These are phyloP conservation scores for Camelus bactrianus DNA, from an alignment of 2,113 vertebrate species.

Conservation along the genomic window DNA sequence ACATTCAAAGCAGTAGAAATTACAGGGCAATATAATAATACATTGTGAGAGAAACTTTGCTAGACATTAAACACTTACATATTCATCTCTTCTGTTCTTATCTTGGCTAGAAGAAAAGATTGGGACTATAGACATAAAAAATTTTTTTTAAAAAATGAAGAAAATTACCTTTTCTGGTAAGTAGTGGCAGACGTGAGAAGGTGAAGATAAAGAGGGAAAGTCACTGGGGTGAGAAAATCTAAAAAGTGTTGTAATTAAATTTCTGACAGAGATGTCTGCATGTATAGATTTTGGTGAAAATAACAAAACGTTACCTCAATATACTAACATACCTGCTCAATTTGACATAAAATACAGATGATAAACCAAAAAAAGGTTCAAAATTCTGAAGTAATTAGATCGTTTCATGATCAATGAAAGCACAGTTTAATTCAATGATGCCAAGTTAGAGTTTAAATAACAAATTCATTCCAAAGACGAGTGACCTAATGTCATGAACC, in stretches of 20 bases:
- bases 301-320: conserved; percentile 13
- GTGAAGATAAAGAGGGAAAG: background rate
- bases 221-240: background rate
- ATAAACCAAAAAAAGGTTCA: background rate
- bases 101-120: background rate
- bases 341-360: conserved; percentile 29
- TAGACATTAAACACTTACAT: background rate
- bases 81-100: background rate
- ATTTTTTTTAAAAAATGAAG: conserved; percentile 4
- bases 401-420: conserved; percentile 88
- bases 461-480: conserved; percentile 89
- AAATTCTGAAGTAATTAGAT: conserved; percentile 84
- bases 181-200: background rate
- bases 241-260: background rate
- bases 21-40: background rate
- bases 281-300: background rate
- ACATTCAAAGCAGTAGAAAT: conserved; percentile 3
- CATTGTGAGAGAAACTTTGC: background rate
- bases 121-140: conserved; percentile 30
- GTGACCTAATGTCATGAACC: conserved; percentile 91
- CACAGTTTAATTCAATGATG: conserved; percentile 88
- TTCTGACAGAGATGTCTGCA: background rate
- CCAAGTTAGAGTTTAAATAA: conserved; percentile 92
- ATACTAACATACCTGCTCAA: background rate
- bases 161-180: conserved; percentile 68